Base-by-base conservation (phyloP, 2,888 invertebrate genomes). In the Drosophila mimetica region DNA sequence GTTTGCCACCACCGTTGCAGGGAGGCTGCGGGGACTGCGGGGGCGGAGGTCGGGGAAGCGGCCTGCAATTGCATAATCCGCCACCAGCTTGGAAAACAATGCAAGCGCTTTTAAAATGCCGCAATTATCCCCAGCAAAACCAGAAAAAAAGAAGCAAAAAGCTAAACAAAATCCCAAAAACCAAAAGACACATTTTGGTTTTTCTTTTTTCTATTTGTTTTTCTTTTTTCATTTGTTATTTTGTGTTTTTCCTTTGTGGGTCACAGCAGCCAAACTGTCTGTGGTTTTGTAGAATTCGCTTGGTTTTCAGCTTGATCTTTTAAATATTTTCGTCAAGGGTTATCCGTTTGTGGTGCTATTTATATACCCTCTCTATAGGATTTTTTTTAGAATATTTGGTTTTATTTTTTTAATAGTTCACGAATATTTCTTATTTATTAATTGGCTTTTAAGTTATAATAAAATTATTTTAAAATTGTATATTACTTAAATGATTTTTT, bases 41-140 rank as follows among this genome's bases (percentile, higher is more conserved):
- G 9, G 4, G 30, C 16, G 2, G 14, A n/a, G 22, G 34, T 7
- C 6, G 22, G 37, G 63, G 47, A 44, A 51, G 44, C 36, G 32
- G 51, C 39, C 28, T 54, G 46, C 46, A 16, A 52, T 85, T 86
- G 77, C 86, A 86, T 88, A 88, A 88, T 77, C 70, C 74, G 54
- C 58, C 72, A 50, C 44, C 61, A 72, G 52, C 54, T 65, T 52
- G 57, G 65, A 75, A 66, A 79, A 87, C 83, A 82, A 83, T 79
- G 86, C 75, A 71, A 75, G 70, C 59, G 51, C 66, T 60, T 79
- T 77, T 76, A 73, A 79, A 80, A 75, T 75, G 84, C 83, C 79
- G 74, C 85, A 78, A 77, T 78, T 83, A 87, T 75, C 74, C 36
- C 20, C 71, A 72, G 64, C 74, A 76, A 74, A 65, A 67, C 50